Conservation (phyloP, 2,113 vertebrate species). For the Ctenomys sociabilis region DNA sequence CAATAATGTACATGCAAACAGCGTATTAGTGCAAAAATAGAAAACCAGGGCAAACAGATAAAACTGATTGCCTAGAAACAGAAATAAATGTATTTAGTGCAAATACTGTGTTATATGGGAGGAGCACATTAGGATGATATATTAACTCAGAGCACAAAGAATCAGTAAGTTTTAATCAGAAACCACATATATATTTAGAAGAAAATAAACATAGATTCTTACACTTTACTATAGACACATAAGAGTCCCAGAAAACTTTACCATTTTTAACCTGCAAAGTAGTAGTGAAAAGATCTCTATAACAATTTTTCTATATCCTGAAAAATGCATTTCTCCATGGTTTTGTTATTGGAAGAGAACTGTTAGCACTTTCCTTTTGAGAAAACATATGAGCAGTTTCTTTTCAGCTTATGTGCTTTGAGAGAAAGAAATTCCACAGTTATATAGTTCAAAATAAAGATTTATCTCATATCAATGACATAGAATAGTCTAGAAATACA, state of each 20-base stretch:
- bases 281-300: not conserved
- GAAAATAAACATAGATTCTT: not conserved
- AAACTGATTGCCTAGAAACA: not conserved
- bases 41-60: not conserved
- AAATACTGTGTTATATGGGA: not conserved
- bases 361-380: slow-evolving; percentile 49
- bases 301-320: slow-evolving; percentile 48
- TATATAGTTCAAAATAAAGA: not conserved
- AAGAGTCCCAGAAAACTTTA: slow-evolving; percentile 9
- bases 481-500: slow-evolving; percentile 8
- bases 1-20: not conserved
- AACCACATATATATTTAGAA: not conserved
- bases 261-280: slow-evolving; percentile 12
- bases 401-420: not conserved
- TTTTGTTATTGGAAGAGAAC: slow-evolving; percentile 36
- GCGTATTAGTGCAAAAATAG: not conserved
- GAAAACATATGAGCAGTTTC: slow-evolving; percentile 24
- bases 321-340: slow-evolving; percentile 6
- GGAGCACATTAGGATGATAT: not conserved
- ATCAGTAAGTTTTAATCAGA: not conserved
- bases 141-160: slow-evolving; percentile 9
- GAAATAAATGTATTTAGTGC: not conserved
- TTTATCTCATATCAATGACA: not conserved
- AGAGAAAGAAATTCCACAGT: slow-evolving; percentile 17
- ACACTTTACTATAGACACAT: not conserved